Base-by-base conservation (phyloP, 2,888 invertebrate species). In the Monopis laevigella region DNA sequence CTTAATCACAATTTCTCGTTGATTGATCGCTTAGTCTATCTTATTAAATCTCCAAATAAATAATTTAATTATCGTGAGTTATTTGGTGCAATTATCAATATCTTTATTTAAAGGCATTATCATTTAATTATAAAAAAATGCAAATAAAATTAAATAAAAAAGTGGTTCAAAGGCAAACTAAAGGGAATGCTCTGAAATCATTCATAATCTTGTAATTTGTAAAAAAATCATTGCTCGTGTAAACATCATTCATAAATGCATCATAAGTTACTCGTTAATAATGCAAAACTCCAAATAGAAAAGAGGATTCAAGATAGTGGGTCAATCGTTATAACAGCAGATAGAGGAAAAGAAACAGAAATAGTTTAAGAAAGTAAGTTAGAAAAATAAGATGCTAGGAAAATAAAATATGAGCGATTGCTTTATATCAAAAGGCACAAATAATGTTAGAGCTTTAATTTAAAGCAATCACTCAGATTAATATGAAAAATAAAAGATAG, bases 131-230 rank as follows among this genome's bases (percentile, higher is more conserved):
- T 56, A 50, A 53, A 54, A 56, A 59, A 65, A 72, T 73, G 70
- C 71, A 58, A 61, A 57, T 38, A 41, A 41, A 65, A 61, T 64
- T 62, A 57, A 68, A 65, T n/a, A 17, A 36, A 39, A 11, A 21
- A 13, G 26, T 11, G 3, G 14, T 18, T 24, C n/a, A 32, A 32
- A 24, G 26, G 65, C 64, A 57, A 71, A 73, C 67, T 59, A 65
- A 67, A 67, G n/a, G 16, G 17, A 62, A 73, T 78, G 77, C 75
- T 61, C 58, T 54, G 62, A 56, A 61, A 47, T 64, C 64, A 62
- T 56, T 43, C 28, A 14, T 26, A 7, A 11, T 26, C 12, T 40
- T 8, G 28, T 27, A 58, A 51, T 52, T 51, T 57, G 58, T 53
- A 45, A 54, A 53, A 46, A 51, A 54, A 32, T 32, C 32, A 53